Evolutionary conservation across 1,140 invertebrate genomes (phyloP), one percentile per base, ranked within the genome.

Genomic region (Ooceraea biroi): DNA sequence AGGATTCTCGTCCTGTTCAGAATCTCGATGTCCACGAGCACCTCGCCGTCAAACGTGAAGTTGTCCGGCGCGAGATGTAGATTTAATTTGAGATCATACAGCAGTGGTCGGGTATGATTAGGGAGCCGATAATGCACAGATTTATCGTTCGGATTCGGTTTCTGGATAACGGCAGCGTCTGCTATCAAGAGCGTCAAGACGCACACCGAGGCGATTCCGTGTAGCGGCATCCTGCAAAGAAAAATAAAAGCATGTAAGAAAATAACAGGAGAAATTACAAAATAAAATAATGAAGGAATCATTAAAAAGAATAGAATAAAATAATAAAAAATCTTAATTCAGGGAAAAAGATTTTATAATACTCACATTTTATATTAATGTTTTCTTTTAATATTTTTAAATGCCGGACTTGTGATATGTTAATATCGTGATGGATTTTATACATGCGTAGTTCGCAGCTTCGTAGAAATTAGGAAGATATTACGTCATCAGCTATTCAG

Each of bases 11-110:
- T 89, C 11, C 71, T 22, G 11, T 77, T 46, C 0, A 80, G 11
- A 48, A 90, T 68, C 25, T 88, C 14, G 0, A 92, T 73, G 17
- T 72, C 52, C 27, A 91, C 74, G 4, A 50, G 12, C 22, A 82
- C 48, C 61, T 86, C 76, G 14, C 90, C 91, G n/a, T 86, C 68
- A 46, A 90, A 90, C 1, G 78, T 91, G 52, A 91, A 91, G 73
- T 89, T 83, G 19, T 71, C 66, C 12, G 87, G 83, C 12, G 22
- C 30, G 1, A 77, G 60, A 52, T 77, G 25, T 8, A 58, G 60
- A 17, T 77, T 87, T 68, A 89, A 85, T 22, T 86, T 74, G 71
- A 89, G 83, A 63, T 19, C 68, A 50, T 86, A 91, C 4, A 19
- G 57, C 17, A 65, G 12, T 52, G 72, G 73, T 82, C 41, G 44